Conservation (phyloP, 2,797 vertebrate genomes). For the Centroberyx gerrardi region DNA sequence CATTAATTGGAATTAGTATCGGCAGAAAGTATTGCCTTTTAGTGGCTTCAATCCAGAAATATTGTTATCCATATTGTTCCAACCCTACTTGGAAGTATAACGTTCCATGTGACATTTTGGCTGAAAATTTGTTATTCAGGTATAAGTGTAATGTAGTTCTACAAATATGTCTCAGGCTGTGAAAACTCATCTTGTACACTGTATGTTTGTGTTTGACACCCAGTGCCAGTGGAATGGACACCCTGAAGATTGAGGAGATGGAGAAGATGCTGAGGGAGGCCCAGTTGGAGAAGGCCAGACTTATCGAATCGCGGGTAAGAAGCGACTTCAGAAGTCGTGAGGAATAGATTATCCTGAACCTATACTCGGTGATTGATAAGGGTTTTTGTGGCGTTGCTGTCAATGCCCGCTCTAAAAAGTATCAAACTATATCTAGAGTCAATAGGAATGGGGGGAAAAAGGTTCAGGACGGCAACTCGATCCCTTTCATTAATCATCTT, state of each 20-base stretch:
- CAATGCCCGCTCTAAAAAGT: slow-evolving; percentile 31
- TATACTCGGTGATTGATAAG: slow-evolving; percentile 50
- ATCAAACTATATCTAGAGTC: not conserved
- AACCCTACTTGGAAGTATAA: too few relatives aligned
- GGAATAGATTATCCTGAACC: slow-evolving; percentile 29
- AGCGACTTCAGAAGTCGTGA: accelerated
- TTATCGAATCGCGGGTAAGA: slow-evolving; percentile 94
- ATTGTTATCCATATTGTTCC: too few relatives aligned
- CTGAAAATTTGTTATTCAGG: too few relatives aligned
- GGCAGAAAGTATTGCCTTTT: too few relatives aligned
- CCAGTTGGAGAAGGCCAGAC: slow-evolving; percentile 92
- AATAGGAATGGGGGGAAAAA: not conserved
- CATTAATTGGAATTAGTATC: too few relatives aligned
- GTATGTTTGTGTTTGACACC: slow-evolving; percentile 21
- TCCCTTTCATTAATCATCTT: slow-evolving; percentile 24
- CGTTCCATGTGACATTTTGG: too few relatives aligned
- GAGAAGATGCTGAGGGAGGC: slow-evolving; percentile 97
- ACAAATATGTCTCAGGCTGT: too few relatives aligned
- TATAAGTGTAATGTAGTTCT: too few relatives aligned
- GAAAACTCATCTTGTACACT: not conserved
- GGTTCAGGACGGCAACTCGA: not conserved
- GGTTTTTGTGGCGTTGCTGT: not conserved
- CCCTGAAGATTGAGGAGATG: slow-evolving; percentile 95
- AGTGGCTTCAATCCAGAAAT: too few relatives aligned
- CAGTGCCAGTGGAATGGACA: slow-evolving; percentile 90